Percentiles rank a stretch among this genome's conserved stretches.
phyloP scores from a whole-genome alignment of 2,888 invertebrate species.

The Leucozona laternaria region DNA sequence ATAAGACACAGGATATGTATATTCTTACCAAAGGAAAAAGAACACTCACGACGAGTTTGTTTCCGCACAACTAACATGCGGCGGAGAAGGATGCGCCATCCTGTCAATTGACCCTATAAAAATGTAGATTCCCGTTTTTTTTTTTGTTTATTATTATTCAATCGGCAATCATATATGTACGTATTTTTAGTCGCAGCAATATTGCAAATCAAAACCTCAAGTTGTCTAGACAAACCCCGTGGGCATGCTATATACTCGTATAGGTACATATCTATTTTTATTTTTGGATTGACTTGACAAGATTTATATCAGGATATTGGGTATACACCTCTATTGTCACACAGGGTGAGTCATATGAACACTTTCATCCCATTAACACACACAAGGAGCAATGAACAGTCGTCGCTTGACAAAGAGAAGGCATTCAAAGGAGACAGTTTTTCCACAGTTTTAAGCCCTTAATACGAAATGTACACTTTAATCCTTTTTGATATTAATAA shows the following conservation, averaged over 20 bases:
- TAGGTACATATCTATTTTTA: too few relatives aligned
- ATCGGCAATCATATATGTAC: conserved; percentile 37
- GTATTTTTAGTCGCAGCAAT: conserved; percentile 23
- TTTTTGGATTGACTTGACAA: conserved; percentile 16
- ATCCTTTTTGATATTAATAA: conserved; percentile 5
- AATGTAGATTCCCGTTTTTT: conserved; percentile 27
- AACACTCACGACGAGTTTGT: conserved; percentile 1
- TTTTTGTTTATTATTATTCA: conserved; percentile 26
- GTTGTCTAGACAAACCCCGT: conserved; percentile 34
- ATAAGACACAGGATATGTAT: conserved; percentile 3
- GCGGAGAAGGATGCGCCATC: conserved; percentile 3
- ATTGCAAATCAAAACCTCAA: conserved; percentile 32
- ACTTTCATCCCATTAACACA: neutral
- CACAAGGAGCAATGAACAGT: neutral
- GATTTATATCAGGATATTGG: conserved; percentile 5
- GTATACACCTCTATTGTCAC: neutral
- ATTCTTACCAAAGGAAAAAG: neutral
- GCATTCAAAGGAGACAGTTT: neutral
- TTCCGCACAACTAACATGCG: neutral
- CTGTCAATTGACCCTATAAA: conserved; percentile 42
- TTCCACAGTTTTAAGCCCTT: conserved; percentile 33
- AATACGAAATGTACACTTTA: conserved; percentile 11
- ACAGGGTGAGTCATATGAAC: neutral
- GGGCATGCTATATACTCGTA: conserved; percentile 14
- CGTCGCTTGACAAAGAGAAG: neutral